Conservation (phyloP, 2,888 invertebrate genomes). For the Kryphioiulus occultus region DNA sequence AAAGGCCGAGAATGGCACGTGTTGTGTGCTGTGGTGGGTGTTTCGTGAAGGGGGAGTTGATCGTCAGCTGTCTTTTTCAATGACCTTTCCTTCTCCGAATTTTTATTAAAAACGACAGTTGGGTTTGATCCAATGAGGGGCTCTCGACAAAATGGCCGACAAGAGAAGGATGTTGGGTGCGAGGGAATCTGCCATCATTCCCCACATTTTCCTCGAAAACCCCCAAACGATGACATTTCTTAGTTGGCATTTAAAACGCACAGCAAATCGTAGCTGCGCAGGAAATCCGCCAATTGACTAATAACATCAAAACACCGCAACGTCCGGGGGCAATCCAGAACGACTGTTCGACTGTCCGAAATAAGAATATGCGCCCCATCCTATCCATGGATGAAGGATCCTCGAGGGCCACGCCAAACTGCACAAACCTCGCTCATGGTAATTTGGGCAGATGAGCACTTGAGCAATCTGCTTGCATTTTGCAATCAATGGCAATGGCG, state of each 20-base stretch:
- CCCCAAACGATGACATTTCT: not conserved
- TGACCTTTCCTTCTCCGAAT: not conserved
- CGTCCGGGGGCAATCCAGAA: not conserved
- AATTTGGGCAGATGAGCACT: too few relatives aligned
- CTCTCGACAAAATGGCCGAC: not conserved
- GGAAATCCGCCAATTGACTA: not conserved
- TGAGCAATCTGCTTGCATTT: too few relatives aligned
- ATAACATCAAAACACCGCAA: not conserved
- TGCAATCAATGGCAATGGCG: too few relatives aligned
- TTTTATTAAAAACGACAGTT: conserved; percentile 35
- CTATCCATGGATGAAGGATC: too few relatives aligned
- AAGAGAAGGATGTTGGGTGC: not conserved
- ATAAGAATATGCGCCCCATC: too few relatives aligned
- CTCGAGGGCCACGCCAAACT: too few relatives aligned
- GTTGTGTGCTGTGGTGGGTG: not conserved
- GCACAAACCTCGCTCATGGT: too few relatives aligned
- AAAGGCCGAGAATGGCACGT: not conserved
- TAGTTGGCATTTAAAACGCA: not conserved
- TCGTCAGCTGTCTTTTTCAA: conserved; percentile 35
- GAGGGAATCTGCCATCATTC: not conserved
- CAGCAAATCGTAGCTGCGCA: not conserved
- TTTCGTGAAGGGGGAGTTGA: not conserved
- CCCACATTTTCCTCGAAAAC: not conserved
- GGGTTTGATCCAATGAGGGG: conserved; percentile 18
- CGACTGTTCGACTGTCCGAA: too few relatives aligned